Base-by-base conservation (phyloP, 2,888 invertebrate genomes). In the Acrobasis consociella region DNA sequence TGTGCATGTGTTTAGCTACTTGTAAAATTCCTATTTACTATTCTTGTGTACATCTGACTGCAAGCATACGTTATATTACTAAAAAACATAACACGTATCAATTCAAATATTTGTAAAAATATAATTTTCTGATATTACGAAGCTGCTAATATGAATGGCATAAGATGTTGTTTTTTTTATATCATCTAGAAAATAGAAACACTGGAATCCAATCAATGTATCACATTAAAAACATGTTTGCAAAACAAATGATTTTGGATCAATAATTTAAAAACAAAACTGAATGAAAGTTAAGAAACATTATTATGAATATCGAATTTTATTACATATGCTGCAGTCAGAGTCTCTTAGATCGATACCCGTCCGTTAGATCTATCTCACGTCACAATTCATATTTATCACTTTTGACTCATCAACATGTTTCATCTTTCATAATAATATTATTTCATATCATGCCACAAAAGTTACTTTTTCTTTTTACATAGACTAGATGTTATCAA, bases 281-380 rank as follows among this genome's bases (percentile, higher is more conserved):
- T 31, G 8, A 31, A 31, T 31, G 7, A 5, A 5, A 2, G 8
- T 31, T 8, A 31, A 31, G 31, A 31, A 31, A 5, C 31, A 22
- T 22, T 22, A 22, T 22, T 31, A 31, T 31, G 31, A 7, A 31
- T 31, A 31, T 31, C 2, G n/a, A 7, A n/a, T 46, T 46, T n/a
- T 9, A 15, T n/a, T 7, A 15, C 15, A 38, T 37, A 60, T 67
- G 72, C 69, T 80, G 82, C 83, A 82, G 81, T 76, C 74, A 75
- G 66, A 70, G 67, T 72, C 72, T 72, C 66, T 72, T 86, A 82
- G 81, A 79, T 88, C 85, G 80, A 76, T 74, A 82, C 89, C 89
- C 89, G 89, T 90, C 89, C 89, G 86, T 77, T 87, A 89, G 85
- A 67, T 79, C 80, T 85, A 76, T 52, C 13, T 13, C 62, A 63